These are phyloP conservation scores for Eristalis arbustorum DNA, from an alignment of 2,888 invertebrate genomes.

Conservation along the genomic window DNA sequence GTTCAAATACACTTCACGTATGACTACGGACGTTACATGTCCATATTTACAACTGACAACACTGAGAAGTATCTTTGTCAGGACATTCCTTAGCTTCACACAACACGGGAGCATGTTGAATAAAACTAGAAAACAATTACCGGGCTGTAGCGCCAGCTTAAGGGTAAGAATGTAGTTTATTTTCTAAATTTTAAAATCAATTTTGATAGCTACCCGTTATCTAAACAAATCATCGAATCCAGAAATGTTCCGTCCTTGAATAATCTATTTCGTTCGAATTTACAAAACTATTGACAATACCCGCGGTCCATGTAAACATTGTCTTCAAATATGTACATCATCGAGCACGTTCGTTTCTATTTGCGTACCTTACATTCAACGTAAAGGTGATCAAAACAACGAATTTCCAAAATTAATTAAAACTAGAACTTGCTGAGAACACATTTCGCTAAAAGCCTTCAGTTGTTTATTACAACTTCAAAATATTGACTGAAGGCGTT, in stretches of 20 bases:
- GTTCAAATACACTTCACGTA: too few relatives aligned
- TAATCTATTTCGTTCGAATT: background rate
- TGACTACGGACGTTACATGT: too few relatives aligned
- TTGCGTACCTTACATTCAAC: background rate
- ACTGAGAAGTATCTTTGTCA: too few relatives aligned
- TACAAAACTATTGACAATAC: background rate
- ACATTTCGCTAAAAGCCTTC: background rate
- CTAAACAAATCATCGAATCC: background rate
- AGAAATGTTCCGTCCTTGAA: background rate
- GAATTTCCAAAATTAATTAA: background rate
- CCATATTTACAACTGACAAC: too few relatives aligned
- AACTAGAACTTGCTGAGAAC: background rate
- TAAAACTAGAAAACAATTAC: too few relatives aligned
- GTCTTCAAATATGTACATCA: background rate
- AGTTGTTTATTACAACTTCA: background rate
- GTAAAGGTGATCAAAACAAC: background rate
- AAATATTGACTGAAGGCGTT: background rate
- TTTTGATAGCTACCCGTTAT: background rate
- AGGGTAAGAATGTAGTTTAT: too few relatives aligned
- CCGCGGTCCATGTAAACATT: background rate
- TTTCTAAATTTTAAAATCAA: too few relatives aligned
- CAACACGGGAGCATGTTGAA: too few relatives aligned
- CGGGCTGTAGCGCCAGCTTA: too few relatives aligned
- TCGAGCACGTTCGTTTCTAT: conserved; percentile 1
- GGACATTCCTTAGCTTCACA: too few relatives aligned